phyloP scores from a whole-genome alignment of 1,140 invertebrate species.

The Bombus confusus region DNA sequence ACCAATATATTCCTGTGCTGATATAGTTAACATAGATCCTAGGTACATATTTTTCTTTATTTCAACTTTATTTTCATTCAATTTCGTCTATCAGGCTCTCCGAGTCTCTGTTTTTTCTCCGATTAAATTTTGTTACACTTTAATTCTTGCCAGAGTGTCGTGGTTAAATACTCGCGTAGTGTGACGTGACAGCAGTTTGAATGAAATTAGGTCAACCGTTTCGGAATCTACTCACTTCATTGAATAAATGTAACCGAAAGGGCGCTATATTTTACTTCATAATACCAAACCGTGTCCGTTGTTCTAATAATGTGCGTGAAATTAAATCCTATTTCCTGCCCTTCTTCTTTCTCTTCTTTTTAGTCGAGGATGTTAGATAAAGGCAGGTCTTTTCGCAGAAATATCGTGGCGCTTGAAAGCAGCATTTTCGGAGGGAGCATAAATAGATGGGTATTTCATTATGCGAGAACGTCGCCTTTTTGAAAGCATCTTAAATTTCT shows the following conservation, averaged over 20 bases:
- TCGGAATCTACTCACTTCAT: neutral
- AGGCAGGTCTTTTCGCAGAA: neutral
- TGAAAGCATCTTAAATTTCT: conserved; percentile 72
- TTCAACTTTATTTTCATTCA: neutral
- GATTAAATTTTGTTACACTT: neutral
- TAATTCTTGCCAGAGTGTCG: neutral
- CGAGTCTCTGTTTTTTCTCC: neutral
- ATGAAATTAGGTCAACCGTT: conserved; percentile 4
- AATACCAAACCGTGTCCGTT: neutral
- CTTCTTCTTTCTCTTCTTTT: too few species aligned
- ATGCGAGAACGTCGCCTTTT: conserved; percentile 52
- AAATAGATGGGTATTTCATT: conserved; percentile 60
- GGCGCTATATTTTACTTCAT: neutral
- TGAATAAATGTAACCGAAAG: neutral
- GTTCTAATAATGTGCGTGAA: neutral
- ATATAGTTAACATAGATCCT: too few species aligned
- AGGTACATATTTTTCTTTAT: too few species aligned
- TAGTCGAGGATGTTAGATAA: neutral
- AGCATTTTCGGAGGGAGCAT: conserved; percentile 16
- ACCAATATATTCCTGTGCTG: too few species aligned
- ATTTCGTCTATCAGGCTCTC: neutral
- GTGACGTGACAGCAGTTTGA: neutral
- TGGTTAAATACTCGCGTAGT: neutral
- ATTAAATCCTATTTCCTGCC: neutral
- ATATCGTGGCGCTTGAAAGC: conserved; percentile 10